Evolutionary conservation across 37 sponge, comb jelly and placozoan species (phyloP), one percentile per base, ranked within the genome.

Genomic region (Bolinopsis microptera): DNA sequence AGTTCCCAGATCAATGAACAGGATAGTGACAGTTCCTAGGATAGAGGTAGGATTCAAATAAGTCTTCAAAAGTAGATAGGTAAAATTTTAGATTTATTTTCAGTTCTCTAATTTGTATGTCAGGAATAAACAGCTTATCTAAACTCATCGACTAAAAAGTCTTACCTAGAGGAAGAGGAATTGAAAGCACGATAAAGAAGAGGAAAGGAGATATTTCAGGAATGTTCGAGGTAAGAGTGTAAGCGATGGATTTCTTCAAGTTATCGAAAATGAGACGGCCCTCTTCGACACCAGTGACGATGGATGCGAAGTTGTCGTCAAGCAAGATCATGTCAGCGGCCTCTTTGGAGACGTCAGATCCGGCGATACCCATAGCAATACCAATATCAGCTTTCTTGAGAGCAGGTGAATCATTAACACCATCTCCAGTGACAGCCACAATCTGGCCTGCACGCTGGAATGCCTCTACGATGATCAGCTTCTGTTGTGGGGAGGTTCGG

Each of bases 291-390:
- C 97, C 99, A 93, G 96, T 97, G 27, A 98, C 99, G 94, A 98
- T 98, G 70, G 99, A 98, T 21, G 97, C 97, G 95, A 98, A 98
- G 95, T 98, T 98, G 92, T 98, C 99, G 69, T 98, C 99, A 48
- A 98, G 93, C 33, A 98, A 86, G 37, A 98, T 96, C 99, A 98
- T 98, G 88, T 98, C 99, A 69, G 99, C 97, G 25, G 97, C 99
- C 83, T 98, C 97, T 68, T 98, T 98, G 69, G 99, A 97, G 24
- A 98, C 99, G 69, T 98, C 99, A 30, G 99, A 96, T 5, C 99
- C 99, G 35, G 97, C 94, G 69, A 98, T 98, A 24, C 99, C 99
- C 99, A 98, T 98, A 69, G 99, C 99, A 68, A 98, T 95, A 96
- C 99, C 99, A 67, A 98, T 98, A 69, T 97, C 97, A 28, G 99